Base-by-base conservation (phyloP, 2,113 vertebrate genomes). In the Ploceus nigricollis region DNA sequence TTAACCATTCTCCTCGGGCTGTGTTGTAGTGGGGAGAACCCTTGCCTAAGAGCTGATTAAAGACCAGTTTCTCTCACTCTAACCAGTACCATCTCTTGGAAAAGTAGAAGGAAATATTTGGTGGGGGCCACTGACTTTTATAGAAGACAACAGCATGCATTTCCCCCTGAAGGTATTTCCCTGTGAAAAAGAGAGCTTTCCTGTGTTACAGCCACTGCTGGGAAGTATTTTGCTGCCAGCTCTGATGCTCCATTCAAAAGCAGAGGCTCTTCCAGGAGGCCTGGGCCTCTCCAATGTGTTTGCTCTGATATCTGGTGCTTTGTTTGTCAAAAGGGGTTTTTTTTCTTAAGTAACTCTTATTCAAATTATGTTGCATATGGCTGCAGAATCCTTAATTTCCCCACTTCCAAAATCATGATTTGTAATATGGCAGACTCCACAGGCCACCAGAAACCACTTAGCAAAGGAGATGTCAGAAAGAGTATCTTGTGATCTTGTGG, bases 221-320 rank as follows among this genome's bases (percentile, higher is more conserved):
- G 27, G 10, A 86, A n/a, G 33, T 8, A 20, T 7, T 37, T 42
- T 6, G 1, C 57, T 71, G 57, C 20, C 61, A 44, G 35, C 45
- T 75, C 25, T 47, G 53, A 60, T 40, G 37, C 45, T 60, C 30
- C 58, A 8, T 27, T 48, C 19, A 18, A 57, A 82, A 72, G 21
- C 27, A 78, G 57, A 75, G 69, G 20, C 45, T 63, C 16, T 54
- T 54, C 17, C 2, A 6, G 0, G 0, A 45, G 37, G 27, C 40
- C 35, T 2, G 3, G 27, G 30, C 44, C 51, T 40, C 80, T 86
- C 42, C 86, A 56, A 2, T 0, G 0, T 27, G 11, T 20, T 40
- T 23, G 16, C 50, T 76, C 39, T 5, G 25, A 10, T 25, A 61
- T 22, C 47, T 53, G 25, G 24, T 44, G 45, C 68, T 60, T 90